Evolutionary conservation across 2,888 invertebrate genomes (phyloP).

Genomic region (Anorthoa munda): DNA sequence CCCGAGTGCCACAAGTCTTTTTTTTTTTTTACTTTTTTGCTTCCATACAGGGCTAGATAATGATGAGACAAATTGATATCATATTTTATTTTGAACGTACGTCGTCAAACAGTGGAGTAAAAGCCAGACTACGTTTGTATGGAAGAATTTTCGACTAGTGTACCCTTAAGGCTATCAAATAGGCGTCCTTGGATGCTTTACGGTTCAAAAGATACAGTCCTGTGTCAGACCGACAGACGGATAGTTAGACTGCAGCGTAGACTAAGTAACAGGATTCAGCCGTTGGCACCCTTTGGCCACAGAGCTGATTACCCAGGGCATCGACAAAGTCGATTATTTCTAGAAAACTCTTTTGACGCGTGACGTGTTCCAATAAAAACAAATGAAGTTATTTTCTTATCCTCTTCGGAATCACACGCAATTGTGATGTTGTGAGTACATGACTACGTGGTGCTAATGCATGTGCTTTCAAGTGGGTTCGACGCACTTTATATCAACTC

Average conservation of each 20-base stretch:
- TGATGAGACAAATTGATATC: too few species aligned
- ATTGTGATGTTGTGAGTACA: slow-evolving; percentile 14
- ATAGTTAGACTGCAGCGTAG: too few species aligned
- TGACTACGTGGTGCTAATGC: slow-evolving; percentile 38
- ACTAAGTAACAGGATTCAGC: neutral
- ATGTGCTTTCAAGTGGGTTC: slow-evolving; percentile 56
- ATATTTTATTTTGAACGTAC: too few species aligned
- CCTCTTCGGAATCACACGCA: slow-evolving; percentile 28
- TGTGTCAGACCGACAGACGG: neutral
- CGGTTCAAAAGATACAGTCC: neutral
- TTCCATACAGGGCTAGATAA: too few species aligned
- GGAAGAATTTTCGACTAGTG: too few species aligned
- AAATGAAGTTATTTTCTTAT: slow-evolving; percentile 34
- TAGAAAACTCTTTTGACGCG: neutral
- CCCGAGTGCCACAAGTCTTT: too few species aligned
- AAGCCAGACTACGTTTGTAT: too few species aligned
- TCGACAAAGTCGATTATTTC: neutral
- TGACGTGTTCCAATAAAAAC: neutral
- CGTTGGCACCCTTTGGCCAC: neutral
- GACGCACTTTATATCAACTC: slow-evolving; percentile 41
- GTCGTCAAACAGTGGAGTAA: too few species aligned
- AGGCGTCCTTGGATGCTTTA: neutral
- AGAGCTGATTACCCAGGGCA: neutral
- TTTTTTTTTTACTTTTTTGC: too few species aligned
- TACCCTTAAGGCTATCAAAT: too few species aligned